Evolutionary conservation across 2,113 vertebrate genomes (phyloP), one percentile per base, ranked within the genome.

Genomic region (Rhynchomys soricoides): DNA sequence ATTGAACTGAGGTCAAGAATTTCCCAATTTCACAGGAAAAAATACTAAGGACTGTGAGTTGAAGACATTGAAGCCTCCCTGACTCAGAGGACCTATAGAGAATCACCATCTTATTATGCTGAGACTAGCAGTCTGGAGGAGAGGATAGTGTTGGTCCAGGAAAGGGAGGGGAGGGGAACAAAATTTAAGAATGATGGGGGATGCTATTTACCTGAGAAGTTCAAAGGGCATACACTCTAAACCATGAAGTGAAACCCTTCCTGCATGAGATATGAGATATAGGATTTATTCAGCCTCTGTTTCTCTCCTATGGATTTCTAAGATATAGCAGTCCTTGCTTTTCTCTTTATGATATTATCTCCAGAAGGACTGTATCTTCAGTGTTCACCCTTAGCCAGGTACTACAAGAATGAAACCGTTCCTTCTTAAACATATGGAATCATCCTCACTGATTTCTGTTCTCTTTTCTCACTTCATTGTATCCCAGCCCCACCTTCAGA

Each of bases 81-180:
- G 34, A 78, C 21, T 34, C 78, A 34, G 31, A 62, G n/a, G 15
- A 15, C 16, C 6, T 22, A 57, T 34, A 13, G 34, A 45, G 26
- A 66, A 29, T 0, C 37, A 31, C 7, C 37, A 2, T 1, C 55
- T 15, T 6, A 13, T 31, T 50, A 62, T 0, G 12, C 24, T 12
- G 73, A 78, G 55, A 88, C 13, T 0, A 13, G 17, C 7, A 4
- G 16, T 1, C 40, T 68, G 6, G 11, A 48, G 9, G 13, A 0
- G 0, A n/a, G 45, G 81, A 17, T 66, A 50, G 29, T 2, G 2
- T 1, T 31, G 17, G 29, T 16, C 1, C 16, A 83, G 26, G 31
- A n/a, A 52, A 37, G 22, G 26, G 3, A 21, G 16, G 3, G 24
- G 4, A 37, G 5, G 19, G 52, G 12, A 40, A 34, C 45, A 2